A percentile compares a stretch with the other conserved stretches of the same genome.
Conservation (phyloP, 2,888 invertebrate species). For the Drosophila parthenogenetica region DNA sequence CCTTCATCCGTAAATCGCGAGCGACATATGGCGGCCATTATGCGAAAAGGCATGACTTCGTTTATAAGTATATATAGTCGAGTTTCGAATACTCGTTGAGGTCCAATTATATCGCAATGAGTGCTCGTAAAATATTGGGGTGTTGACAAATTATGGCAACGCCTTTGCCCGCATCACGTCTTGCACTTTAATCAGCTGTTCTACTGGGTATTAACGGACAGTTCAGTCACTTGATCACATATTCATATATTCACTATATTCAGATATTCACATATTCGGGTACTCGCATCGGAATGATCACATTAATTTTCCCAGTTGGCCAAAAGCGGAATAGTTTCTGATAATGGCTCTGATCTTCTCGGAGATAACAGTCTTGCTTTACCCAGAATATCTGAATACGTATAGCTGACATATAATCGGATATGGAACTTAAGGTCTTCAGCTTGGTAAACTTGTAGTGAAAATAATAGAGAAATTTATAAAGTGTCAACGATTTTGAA, state of each 20-base stretch:
- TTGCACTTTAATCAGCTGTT: conserved; percentile 61
- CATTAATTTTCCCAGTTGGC: conserved; percentile 3
- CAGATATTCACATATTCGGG: conserved; percentile 6
- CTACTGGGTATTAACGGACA: conserved; percentile 1
- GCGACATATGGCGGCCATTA: conserved; percentile 73
- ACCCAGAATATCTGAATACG: conserved; percentile 14
- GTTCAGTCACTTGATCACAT: conserved; percentile 4
- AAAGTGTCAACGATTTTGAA: no score
- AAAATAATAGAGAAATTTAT: not conserved
- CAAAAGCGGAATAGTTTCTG: conserved; percentile 16
- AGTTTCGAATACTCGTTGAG: conserved; percentile 44
- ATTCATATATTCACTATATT: conserved; percentile 13
- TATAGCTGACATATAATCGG: not conserved
- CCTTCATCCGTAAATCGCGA: conserved; percentile 45
- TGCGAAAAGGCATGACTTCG: conserved; percentile 44
- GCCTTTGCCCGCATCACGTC: conserved; percentile 68
- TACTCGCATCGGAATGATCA: conserved; percentile 9
- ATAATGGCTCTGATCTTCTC: conserved; percentile 6
- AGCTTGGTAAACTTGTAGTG: not conserved
- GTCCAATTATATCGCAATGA: conserved; percentile 78
- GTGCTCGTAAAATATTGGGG: conserved; percentile 81
- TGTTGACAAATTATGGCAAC: conserved; percentile 83
- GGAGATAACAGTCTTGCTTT: conserved; percentile 10
- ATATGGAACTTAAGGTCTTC: not conserved
- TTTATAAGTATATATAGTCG: conserved; percentile 17